Conservation (phyloP, 1,140 invertebrate genomes). For the Procambarus virginalis region DNA sequence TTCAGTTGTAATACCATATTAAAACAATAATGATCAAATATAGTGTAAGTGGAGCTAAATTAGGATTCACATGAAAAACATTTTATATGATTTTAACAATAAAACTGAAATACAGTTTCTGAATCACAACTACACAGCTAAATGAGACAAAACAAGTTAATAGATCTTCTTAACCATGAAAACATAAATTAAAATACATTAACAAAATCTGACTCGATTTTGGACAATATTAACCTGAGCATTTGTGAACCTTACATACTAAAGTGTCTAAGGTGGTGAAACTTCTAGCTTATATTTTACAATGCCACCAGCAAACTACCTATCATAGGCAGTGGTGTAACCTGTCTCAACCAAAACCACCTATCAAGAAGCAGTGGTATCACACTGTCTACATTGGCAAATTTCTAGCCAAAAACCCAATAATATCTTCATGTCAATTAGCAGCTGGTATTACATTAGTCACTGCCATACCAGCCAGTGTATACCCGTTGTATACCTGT, state of each 20-base stretch:
- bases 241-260: constrained; percentile 56
- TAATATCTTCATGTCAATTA: too few species aligned
- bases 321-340: too few species aligned
- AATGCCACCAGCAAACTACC: background rate
- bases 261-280: constrained; percentile 9
- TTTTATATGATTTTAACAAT: background rate
- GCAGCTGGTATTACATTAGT: too few species aligned
- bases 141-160: background rate
- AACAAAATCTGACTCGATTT: constrained; percentile 34
- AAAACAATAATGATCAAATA: background rate
- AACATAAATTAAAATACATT: constrained; percentile 5
- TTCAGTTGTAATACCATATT: background rate
- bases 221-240: constrained; percentile 57
- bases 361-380: constrained; percentile 8
- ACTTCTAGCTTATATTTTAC: background rate
- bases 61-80: background rate
- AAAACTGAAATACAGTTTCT: background rate
- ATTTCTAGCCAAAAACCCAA: too few species aligned
- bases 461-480: too few species aligned
- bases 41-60: background rate
- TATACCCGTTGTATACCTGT: too few species aligned
- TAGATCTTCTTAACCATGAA: background rate
- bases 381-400: background rate
- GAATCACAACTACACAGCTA: background rate
- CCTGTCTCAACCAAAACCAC: background rate